Evolutionary conservation across 2,797 vertebrate species (phyloP).

Genomic region (Eulemur coronatus): DNA sequence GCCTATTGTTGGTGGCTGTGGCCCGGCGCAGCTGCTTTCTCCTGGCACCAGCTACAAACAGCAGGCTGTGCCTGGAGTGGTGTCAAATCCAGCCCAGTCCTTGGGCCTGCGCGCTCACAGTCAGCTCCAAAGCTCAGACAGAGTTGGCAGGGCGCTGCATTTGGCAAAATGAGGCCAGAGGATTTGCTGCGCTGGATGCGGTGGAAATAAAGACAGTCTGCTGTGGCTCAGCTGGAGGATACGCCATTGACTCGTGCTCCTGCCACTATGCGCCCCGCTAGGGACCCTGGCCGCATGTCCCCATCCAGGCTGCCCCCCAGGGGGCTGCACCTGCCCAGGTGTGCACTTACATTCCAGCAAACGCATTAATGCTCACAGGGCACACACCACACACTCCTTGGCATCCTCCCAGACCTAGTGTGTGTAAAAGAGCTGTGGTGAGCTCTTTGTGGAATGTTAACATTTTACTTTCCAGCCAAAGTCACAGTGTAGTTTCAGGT

Average conservation of each 20-base stretch:
- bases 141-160: not conserved
- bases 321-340: rapidly evolving
- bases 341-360: rapidly evolving
- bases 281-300: rapidly evolving
- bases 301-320: rapidly evolving
- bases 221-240: rapidly evolving
- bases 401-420: rapidly evolving
- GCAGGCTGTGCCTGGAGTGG: not conserved
- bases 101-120: not conserved
- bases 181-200: rapidly evolving
- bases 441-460: not conserved
- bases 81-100: constrained; percentile 1
- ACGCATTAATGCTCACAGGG: rapidly evolving
- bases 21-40: not conserved
- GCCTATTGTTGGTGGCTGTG: not conserved
- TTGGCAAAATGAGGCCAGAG: not conserved
- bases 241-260: rapidly evolving
- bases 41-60: not conserved
- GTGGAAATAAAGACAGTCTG: not conserved
- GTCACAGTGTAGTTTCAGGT: rapidly evolving
- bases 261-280: rapidly evolving
- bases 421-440: rapidly evolving
- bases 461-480: not conserved
- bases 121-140: rapidly evolving
- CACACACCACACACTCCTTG: rapidly evolving